These are phyloP conservation scores for Aelia acuminata DNA, from an alignment of 2,888 invertebrate genomes.

Conservation along the genomic window DNA sequence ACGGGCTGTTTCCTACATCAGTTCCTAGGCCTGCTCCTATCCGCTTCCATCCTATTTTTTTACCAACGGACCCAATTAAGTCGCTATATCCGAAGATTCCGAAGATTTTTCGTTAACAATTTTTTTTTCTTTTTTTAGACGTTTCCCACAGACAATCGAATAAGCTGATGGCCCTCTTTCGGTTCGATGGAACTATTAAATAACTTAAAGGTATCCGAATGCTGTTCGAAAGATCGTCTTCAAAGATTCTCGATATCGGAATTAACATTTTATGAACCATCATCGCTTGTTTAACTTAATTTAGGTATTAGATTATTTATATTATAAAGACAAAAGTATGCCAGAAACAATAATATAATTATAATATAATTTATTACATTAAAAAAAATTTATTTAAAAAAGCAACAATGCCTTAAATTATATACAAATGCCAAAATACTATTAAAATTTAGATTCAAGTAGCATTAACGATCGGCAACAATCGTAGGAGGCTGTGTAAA, in stretches of 20 bases:
- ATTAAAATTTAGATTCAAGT: too few relatives aligned
- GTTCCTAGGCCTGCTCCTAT: background rate
- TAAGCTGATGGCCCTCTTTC: background rate
- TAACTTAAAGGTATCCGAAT: background rate
- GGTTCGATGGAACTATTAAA: slow-evolving; percentile 17
- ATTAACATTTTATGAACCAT: background rate
- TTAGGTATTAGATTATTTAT: too few relatives aligned
- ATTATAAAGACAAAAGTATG: too few relatives aligned
- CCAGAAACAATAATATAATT: too few relatives aligned
- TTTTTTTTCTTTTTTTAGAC: background rate
- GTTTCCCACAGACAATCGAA: slow-evolving; percentile 40
- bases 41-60: background rate
- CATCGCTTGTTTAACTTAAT: background rate
- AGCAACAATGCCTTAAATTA: too few relatives aligned
- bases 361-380: too few relatives aligned
- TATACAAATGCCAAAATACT: too few relatives aligned
- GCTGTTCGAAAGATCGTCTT: background rate
- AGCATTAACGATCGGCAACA: too few relatives aligned
- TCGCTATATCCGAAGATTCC: slow-evolving; percentile 22
- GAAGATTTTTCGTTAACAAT: background rate
- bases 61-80: slow-evolving; percentile 2
- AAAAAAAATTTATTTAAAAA: too few relatives aligned
- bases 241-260: background rate
- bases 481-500: too few relatives aligned
- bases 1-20: background rate